A percentile compares a stretch with the other conserved stretches of the same genome.
phyloP scores from a whole-genome alignment of 2,797 vertebrate species.

The Chromobotia macracanthus region DNA sequence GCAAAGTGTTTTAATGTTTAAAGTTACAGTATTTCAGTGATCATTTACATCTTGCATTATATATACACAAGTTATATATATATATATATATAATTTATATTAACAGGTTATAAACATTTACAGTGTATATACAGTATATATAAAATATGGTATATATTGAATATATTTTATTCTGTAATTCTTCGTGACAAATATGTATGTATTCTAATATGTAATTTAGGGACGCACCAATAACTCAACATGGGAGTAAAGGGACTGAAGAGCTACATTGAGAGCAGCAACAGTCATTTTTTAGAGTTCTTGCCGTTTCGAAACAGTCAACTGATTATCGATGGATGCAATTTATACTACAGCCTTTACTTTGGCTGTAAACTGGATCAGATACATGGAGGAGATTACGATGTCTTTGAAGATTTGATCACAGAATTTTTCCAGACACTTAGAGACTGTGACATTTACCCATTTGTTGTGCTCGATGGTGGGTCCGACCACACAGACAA shows the following conservation, averaged over 20 bases:
- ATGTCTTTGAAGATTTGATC: conserved; percentile 67
- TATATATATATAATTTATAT: too few relatives aligned
- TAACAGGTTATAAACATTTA: too few relatives aligned
- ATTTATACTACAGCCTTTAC: conserved; percentile 77
- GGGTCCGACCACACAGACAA: conserved; percentile 74
- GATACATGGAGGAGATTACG: conserved; percentile 84
- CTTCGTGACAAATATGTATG: too few relatives aligned
- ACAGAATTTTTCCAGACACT: conserved; percentile 76
- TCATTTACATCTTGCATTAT: too few relatives aligned
- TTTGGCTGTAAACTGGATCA: conserved; percentile 72
- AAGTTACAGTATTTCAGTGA: too few relatives aligned
- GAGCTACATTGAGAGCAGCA: conserved; percentile 68
- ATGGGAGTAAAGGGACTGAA: conserved; percentile 83
- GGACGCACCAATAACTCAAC: background rate
- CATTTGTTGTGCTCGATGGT: conserved; percentile 85
- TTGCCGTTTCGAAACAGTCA: conserved; percentile 69
- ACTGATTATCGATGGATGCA: conserved; percentile 83
- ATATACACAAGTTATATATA: too few relatives aligned
- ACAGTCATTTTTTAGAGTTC: conserved; percentile 67
- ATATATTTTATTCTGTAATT: too few relatives aligned
- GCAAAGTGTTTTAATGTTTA: too few relatives aligned
- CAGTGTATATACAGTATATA: too few relatives aligned
- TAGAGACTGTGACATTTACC: conserved; percentile 70
- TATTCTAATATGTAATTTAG: background rate
- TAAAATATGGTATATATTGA: too few relatives aligned